phyloP scores from a whole-genome alignment of 2,797 vertebrate genomes.

The Sandelia bainsii region DNA sequence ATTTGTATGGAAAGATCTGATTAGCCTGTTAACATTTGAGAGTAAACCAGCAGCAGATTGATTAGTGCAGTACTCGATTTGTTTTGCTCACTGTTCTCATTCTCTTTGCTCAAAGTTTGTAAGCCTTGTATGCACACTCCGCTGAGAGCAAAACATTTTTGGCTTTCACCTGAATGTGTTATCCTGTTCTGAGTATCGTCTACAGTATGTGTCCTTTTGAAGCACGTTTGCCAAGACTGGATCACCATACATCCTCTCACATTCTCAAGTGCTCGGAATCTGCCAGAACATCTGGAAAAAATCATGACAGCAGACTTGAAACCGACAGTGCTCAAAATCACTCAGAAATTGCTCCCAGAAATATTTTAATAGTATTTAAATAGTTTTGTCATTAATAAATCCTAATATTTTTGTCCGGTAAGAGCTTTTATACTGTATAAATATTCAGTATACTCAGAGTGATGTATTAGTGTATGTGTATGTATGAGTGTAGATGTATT shows the following conservation, averaged over 20 bases:
- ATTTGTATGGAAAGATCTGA: too few species aligned
- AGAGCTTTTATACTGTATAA: background rate
- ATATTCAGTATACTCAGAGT: too few species aligned
- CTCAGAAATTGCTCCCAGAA: background rate
- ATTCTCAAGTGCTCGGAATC: constrained; percentile 16
- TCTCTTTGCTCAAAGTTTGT: too few species aligned
- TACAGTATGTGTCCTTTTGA: background rate
- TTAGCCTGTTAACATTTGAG: too few species aligned
- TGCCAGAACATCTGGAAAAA: constrained; percentile 47
- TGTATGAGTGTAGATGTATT: too few species aligned
- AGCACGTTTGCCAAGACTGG: background rate
- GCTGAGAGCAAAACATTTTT: background rate
- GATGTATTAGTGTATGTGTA: too few species aligned
- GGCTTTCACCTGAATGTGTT: too few species aligned
- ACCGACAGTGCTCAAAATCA: background rate
- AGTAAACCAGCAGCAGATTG: too few species aligned
- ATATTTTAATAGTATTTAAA: background rate
- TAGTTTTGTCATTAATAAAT: background rate
- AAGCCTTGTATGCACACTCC: background rate
- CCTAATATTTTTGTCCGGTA: background rate
- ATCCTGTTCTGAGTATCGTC: too few species aligned
- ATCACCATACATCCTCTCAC: constrained; percentile 16
- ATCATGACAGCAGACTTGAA: constrained; percentile 13
- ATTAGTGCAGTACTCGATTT: too few species aligned
- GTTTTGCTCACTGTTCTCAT: too few species aligned